Evolutionary conservation across 2,888 invertebrate genomes (phyloP).

Genomic region (Hetaerina titia): DNA sequence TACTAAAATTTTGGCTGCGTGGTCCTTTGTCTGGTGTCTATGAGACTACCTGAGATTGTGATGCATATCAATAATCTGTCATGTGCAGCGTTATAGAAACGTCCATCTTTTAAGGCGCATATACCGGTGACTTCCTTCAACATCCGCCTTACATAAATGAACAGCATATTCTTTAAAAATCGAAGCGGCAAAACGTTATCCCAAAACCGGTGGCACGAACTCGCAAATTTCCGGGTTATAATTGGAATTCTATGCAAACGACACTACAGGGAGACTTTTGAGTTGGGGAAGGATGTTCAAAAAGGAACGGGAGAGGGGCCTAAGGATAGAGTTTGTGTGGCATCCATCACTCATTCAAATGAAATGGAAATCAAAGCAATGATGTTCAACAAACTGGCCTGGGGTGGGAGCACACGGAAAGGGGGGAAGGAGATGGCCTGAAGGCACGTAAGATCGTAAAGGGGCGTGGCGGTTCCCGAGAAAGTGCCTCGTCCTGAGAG

Average conservation of each 20-base stretch:
- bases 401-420: neutral
- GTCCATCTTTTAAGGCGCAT: too few relatives aligned
- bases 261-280: neutral
- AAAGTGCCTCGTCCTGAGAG: neutral
- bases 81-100: too few relatives aligned
- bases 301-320: neutral
- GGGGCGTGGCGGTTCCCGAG: neutral
- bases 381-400: neutral
- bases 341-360: slow-evolving; percentile 1
- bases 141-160: too few relatives aligned
- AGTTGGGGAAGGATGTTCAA: neutral
- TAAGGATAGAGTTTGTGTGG: neutral
- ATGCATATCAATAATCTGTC: too few relatives aligned
- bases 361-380: slow-evolving; percentile 12
- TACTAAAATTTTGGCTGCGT: neutral
- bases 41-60: too few relatives aligned
- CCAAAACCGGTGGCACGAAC: neutral
- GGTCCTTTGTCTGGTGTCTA: too few relatives aligned
- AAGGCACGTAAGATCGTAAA: neutral
- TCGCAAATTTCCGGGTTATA: slow-evolving; percentile 27
- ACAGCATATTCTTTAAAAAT: neutral
- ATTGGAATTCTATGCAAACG: slow-evolving; percentile 13
- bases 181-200: neutral
- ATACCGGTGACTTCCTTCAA: too few relatives aligned
- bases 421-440: neutral